Evolutionary conservation across 2,113 vertebrate species (phyloP).

Genomic region (Rhabdornis inornatus): DNA sequence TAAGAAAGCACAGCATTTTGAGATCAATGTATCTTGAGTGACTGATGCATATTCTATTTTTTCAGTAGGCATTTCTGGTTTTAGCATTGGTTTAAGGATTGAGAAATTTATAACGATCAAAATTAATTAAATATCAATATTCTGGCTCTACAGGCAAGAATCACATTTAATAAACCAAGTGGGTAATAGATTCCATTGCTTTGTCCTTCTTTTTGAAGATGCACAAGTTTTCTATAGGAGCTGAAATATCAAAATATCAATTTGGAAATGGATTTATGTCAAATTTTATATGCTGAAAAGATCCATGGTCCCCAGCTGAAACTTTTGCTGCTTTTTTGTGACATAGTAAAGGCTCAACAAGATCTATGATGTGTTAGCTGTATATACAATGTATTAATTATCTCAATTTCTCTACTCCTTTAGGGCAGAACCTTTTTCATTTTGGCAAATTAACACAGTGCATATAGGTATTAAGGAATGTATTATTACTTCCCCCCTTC

Average conservation of each 20-base stretch:
- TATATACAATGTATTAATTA: background rate
- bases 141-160: background rate
- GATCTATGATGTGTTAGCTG: background rate
- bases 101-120: background rate
- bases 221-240: background rate
- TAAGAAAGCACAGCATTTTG: background rate
- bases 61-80: background rate
- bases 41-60: background rate
- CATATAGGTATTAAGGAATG: background rate
- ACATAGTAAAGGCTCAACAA: background rate
- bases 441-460: background rate
- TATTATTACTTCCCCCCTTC: background rate
- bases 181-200: background rate
- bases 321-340: background rate
- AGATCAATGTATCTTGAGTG: background rate
- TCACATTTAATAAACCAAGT: background rate
- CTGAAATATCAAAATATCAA: background rate
- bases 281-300: background rate
- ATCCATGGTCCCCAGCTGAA: background rate
- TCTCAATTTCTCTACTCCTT: background rate
- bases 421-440: background rate
- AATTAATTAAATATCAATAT: background rate
- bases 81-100: background rate
- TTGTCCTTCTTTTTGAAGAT: background rate
- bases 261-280: conserved; percentile 7